Evolutionary conservation across 2,888 invertebrate genomes (phyloP), one percentile per base, ranked within the genome.

Genomic region (Gryllus longicercus): DNA sequence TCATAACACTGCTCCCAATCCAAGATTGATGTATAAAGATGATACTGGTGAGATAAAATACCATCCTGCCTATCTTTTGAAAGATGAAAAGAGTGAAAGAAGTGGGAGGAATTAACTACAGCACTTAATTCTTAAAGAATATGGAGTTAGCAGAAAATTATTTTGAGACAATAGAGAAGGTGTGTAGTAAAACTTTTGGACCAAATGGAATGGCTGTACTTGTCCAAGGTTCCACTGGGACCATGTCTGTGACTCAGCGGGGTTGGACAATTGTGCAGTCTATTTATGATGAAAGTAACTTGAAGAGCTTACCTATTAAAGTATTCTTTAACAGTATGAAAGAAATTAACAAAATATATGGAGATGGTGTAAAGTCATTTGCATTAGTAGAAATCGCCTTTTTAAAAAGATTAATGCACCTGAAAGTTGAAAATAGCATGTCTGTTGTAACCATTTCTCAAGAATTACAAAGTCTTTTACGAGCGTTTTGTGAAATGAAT

Each of bases 1-100:
- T 81, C 89, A 90, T 75, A 96, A 96, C 86, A 97, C 97, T 0
- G 87, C 90, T 82, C 94, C 92, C 1, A 97, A 98, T 89, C 94
- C 95, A 0, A 88, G 91, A 74, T 88, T 96, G 81, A 88, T 89
- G 74, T 88, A 87, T 83, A 86, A 86, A 21, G 90, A 91, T 84
- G 81, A 83, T 50, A 87, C 86, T 84, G 91, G 87, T 74, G 86
- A 84, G 81, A 86, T 87, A 81, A 84, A 86, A 50, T 95, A 94
- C 87, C 88, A 89, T 74, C 94, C 96, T 0, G 96, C 96, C 1
- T 94, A 94, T 89, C 88, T 90, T 80, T 88, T 95, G 11, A 82
- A 89, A 16, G 91, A 94, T 83, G 90, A 88, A 0, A 83, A 88
- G 0, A 85, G 89, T 78, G 95, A 95, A 86, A 88, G 95, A 79